phyloP scores from a whole-genome alignment of 2,113 vertebrate genomes.

The Perca fluviatilis region DNA sequence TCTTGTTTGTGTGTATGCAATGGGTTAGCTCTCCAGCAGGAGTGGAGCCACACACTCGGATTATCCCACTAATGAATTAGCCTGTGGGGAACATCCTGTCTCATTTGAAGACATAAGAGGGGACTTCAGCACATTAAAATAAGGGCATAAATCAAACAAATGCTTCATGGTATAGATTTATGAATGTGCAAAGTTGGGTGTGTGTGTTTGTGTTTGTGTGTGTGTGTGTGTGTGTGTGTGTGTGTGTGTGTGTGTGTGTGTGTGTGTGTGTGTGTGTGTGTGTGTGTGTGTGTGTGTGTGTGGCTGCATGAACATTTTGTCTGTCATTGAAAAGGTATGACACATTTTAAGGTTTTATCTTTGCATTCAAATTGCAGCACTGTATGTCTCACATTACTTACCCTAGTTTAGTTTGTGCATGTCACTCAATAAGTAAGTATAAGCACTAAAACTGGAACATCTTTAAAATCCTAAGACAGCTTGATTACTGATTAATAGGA shows the following conservation, averaged over 20 bases:
- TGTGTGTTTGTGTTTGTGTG: constrained; percentile 2
- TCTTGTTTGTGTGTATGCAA: constrained; percentile 29
- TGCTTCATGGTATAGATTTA: constrained; percentile 42
- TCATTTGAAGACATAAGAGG: constrained; percentile 51
- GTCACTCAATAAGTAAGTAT: constrained; percentile 8
- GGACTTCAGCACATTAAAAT: constrained; percentile 41
- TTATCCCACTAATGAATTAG: constrained; percentile 64
- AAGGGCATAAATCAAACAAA: constrained; percentile 51
- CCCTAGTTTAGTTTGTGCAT: constrained; percentile 16
- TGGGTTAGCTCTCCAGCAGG: constrained; percentile 33
- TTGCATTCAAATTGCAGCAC: background rate
- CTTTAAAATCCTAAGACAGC: constrained; percentile 38
- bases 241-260: constrained; percentile 12
- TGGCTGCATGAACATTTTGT: background rate
- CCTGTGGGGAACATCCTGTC: constrained; percentile 51
- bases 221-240: constrained; percentile 15
- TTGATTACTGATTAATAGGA: constrained; percentile 63
- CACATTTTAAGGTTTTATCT: constrained; percentile 6
- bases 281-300: background rate
- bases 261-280: background rate
- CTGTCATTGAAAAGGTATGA: background rate
- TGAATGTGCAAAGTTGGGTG: constrained; percentile 5
- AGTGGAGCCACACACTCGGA: constrained; percentile 43
- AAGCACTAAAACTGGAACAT: constrained; percentile 19
- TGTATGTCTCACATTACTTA: background rate